These are phyloP conservation scores for Cosmopolites sordidus DNA, from an alignment of 2,888 invertebrate genomes.

Conservation along the genomic window DNA sequence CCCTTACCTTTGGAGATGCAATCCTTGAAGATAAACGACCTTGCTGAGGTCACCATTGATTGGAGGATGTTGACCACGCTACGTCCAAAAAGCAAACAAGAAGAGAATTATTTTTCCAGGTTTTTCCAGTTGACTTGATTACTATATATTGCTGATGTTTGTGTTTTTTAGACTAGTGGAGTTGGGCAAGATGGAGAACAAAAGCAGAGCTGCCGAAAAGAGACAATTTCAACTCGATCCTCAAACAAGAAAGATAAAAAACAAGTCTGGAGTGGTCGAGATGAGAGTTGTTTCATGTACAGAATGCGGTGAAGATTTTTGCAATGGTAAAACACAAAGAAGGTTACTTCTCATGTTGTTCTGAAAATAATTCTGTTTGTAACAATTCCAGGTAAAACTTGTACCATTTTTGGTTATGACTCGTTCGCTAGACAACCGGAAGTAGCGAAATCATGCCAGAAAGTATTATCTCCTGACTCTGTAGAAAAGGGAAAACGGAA, in stretches of 20 bases:
- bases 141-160: too few relatives aligned
- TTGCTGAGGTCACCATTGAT: conserved; percentile 81
- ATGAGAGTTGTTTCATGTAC: conserved; percentile 69
- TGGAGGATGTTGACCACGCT: conserved; percentile 91
- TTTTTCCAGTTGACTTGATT: too few relatives aligned
- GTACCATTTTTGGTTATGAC: conserved; percentile 57
- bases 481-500: conserved; percentile 42
- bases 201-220: conserved; percentile 68
- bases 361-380: conserved; percentile 27
- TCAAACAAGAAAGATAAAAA: conserved; percentile 72
- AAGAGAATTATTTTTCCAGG: conserved; percentile 85
- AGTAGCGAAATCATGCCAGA: conserved; percentile 36
- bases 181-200: conserved; percentile 72
- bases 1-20: conserved; percentile 82
- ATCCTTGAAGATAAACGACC: conserved; percentile 66
- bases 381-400: conserved; percentile 54
- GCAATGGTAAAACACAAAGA: conserved; percentile 57
- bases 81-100: conserved; percentile 75
- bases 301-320: conserved; percentile 84
- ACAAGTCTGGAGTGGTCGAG: conserved; percentile 77
- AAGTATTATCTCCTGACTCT: conserved; percentile 45
- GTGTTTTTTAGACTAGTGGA: conserved; percentile 64
- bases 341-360: background rate
- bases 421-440: conserved; percentile 51
- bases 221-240: conserved; percentile 62